Evolutionary conservation across 2,797 vertebrate genomes (phyloP), one percentile per base, ranked within the genome.

Genomic region (Syndactyla subalaris): DNA sequence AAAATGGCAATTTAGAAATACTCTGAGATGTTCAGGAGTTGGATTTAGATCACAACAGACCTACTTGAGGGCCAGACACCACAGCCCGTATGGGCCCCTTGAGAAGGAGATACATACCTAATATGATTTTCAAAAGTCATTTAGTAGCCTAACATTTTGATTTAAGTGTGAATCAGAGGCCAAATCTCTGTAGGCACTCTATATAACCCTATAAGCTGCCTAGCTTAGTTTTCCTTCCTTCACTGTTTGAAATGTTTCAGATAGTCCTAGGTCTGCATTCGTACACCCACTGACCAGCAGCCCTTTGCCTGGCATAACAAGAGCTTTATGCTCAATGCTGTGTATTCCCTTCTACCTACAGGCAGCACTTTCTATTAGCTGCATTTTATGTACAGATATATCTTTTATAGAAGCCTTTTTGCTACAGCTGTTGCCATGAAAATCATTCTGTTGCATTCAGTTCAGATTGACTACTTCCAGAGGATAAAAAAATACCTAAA

Each of bases 401-500:
- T 59, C 41, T 89, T 95, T 95, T 87, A 88, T 67, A 46, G 77
- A 26, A 75, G 12, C 23, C 15, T 86, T 97, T 92, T 89, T 81
- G 67, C 71, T 76, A 39, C 77, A 96, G 59, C 90, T 93, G 74
- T 82, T 2, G 0, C 55, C 57, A 26, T 61, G 73, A 92, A 94
- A 94, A 91, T 82, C 21, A 85, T 81, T 81, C 63, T 88, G 48
- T 89, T 87, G 34, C 63, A 19, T 87, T 91, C 45, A 55, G 32
- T 82, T 76, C 67, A 82, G 67, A 81, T 74, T 5, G 16, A 85
- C 78, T 92, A 45, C 41, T 85, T 46, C 65, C 67, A 77, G 58
- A 51, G 63, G 61, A 87, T 73, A 66, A 93, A 90, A 86, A 91
- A 58, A 59, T 18, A 65, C 22, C 57, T 80, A 62, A 76, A 96